Conservation (phyloP, 2,797 vertebrate species). For the Sandelia bainsii region DNA sequence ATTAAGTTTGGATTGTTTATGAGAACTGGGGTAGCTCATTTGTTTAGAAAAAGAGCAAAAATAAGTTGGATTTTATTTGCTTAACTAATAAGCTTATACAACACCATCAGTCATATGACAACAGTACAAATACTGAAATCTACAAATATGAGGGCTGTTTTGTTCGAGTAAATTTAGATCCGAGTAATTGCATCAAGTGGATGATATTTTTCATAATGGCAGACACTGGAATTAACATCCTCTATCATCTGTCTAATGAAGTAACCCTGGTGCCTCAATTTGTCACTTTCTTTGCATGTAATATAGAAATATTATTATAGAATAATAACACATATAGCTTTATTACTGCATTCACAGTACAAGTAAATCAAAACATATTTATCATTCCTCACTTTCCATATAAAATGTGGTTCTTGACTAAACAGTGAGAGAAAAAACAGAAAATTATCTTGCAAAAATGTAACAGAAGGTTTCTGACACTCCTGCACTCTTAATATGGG, state of each 20-base stretch:
- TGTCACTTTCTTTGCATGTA: conserved; percentile 15
- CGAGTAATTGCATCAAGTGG: conserved; percentile 42
- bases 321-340: conserved; percentile 2
- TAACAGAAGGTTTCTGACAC: not conserved
- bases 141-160: conserved; percentile 40
- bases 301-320: not conserved
- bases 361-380: not conserved
- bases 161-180: conserved; percentile 41
- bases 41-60: conserved; percentile 29
- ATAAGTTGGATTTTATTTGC: conserved; percentile 40
- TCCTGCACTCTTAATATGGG: not conserved
- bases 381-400: not conserved
- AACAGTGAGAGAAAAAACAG: not conserved
- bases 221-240: conserved; percentile 43
- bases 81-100: conserved; percentile 43
- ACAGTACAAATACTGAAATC: conserved; percentile 27
- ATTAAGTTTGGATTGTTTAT: conserved; percentile 35
- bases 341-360: not conserved
- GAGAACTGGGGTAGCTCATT: conserved; percentile 24
- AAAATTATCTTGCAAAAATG: not conserved
- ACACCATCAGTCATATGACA: conserved; percentile 25
- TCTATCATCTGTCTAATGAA: conserved; percentile 38
- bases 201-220: conserved; percentile 42
- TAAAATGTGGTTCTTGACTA: not conserved
- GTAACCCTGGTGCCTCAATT: conserved; percentile 29